Conservation (phyloP, 2,113 vertebrate species). For the Brevimyrus niger region DNA sequence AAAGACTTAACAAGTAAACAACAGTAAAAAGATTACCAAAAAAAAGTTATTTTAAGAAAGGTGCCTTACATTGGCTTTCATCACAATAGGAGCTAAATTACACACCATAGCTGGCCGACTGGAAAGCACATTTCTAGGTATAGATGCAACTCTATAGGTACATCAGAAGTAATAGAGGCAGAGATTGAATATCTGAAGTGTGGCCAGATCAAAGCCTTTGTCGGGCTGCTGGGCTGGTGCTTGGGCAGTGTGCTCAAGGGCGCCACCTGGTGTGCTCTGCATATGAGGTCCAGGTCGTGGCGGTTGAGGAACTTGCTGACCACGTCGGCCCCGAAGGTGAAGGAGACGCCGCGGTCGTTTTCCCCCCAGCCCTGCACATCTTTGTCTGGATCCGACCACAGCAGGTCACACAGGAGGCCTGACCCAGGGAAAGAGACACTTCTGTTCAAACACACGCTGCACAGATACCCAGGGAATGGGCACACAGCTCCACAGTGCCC, state of each 20-base stretch:
- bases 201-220: neutral
- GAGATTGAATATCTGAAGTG: neutral
- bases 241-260: neutral
- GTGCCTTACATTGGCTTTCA: neutral
- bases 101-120: neutral
- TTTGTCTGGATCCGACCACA: slow-evolving; percentile 93
- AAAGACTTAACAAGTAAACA: neutral
- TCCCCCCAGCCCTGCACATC: slow-evolving; percentile 94
- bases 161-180: neutral
- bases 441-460: neutral
- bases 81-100: neutral
- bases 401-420: slow-evolving; percentile 87
- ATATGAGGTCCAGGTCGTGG: slow-evolving; percentile 91
- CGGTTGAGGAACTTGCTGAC: slow-evolving; percentile 96
- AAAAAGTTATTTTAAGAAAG: neutral
- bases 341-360: slow-evolving; percentile 88
- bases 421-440: slow-evolving; percentile 33
- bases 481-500: neutral
- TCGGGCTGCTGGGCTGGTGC: neutral
- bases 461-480: neutral
- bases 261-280: slow-evolving; percentile 86
- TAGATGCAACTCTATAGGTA: neutral
- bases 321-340: slow-evolving; percentile 90
- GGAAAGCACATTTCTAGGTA: neutral
- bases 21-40: neutral